Conservation (phyloP, 1,140 invertebrate genomes). For the Drosophila tsacasi region DNA sequence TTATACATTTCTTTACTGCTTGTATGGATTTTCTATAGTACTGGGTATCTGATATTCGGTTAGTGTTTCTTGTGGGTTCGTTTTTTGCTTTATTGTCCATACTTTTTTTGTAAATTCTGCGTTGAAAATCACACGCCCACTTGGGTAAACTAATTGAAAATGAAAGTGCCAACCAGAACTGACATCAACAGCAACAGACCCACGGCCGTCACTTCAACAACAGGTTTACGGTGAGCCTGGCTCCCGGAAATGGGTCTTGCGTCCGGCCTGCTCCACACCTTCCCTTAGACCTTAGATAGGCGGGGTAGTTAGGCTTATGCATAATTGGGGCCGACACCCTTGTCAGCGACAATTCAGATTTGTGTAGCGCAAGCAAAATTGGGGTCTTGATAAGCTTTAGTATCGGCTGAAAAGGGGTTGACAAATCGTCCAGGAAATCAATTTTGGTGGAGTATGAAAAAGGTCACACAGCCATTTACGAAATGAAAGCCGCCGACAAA, state of each 20-base stretch:
- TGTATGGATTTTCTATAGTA: not conserved
- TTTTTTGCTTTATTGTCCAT: constrained; percentile 17
- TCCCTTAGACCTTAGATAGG: not conserved
- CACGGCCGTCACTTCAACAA: constrained; percentile 45
- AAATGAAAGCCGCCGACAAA: constrained; percentile 65
- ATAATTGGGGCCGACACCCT: constrained; percentile 79
- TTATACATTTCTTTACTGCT: not conserved
- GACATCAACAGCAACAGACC: constrained; percentile 12
- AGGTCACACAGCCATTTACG: constrained; percentile 75
- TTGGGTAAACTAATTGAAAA: constrained; percentile 79
- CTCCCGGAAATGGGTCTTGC: constrained; percentile 41
- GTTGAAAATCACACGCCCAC: constrained; percentile 80
- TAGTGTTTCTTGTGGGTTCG: too few relatives aligned
- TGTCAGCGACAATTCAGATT: constrained; percentile 72
- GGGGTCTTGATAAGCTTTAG: constrained; percentile 68
- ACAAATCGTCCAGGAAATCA: constrained; percentile 81
- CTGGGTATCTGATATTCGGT: constrained; percentile 7
- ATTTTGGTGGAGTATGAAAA: constrained; percentile 63
- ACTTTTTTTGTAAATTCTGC: constrained; percentile 45
- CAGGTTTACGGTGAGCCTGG: constrained; percentile 55
- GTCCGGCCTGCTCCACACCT: constrained; percentile 2
- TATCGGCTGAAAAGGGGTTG: constrained; percentile 67
- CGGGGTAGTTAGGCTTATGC: constrained; percentile 43
- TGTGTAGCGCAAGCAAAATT: constrained; percentile 62
- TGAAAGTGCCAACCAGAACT: constrained; percentile 59